A percentile compares a stretch with the other conserved stretches of the same genome.
phyloP scores from a whole-genome alignment of 2,888 invertebrate species.

The Synanthedon tipuliformis region DNA sequence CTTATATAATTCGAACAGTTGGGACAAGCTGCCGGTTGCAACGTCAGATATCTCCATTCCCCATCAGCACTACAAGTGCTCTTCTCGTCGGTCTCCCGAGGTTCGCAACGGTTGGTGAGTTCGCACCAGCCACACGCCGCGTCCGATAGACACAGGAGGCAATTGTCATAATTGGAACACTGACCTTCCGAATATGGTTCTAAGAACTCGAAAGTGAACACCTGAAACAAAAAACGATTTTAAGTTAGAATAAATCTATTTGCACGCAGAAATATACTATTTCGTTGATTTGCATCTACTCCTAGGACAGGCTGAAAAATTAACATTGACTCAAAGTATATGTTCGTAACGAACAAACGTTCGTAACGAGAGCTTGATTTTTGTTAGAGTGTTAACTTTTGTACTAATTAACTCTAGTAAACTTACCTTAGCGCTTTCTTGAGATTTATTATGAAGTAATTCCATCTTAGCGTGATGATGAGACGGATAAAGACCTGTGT shows the following conservation, averaged over 20 bases:
- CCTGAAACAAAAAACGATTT: constrained; percentile 31
- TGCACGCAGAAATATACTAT: too few species aligned
- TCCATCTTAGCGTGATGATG: constrained; percentile 86
- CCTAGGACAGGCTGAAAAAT: neutral
- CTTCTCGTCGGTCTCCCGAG: constrained; percentile 76
- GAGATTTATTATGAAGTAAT: constrained; percentile 78
- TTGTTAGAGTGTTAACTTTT: neutral
- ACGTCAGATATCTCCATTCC: constrained; percentile 84
- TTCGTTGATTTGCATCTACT: too few species aligned
- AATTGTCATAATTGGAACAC: constrained; percentile 83
- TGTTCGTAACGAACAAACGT: neutral
- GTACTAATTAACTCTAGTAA: neutral
- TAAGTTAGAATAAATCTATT: neutral
- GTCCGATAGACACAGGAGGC: constrained; percentile 88
- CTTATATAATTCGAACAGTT: constrained; percentile 91
- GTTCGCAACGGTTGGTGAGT: constrained; percentile 76
- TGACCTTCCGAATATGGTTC: constrained; percentile 88
- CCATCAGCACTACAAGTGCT: constrained; percentile 66
- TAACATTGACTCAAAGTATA: neutral
- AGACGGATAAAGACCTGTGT: constrained; percentile 70
- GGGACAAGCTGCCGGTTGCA: constrained; percentile 85
- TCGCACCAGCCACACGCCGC: constrained; percentile 95
- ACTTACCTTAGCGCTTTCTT: constrained; percentile 77
- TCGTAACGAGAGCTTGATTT: too few species aligned
- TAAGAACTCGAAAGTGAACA: constrained; percentile 88